These are phyloP conservation scores for Elmis aenea DNA, from an alignment of 2,888 invertebrate genomes.

Conservation along the genomic window DNA sequence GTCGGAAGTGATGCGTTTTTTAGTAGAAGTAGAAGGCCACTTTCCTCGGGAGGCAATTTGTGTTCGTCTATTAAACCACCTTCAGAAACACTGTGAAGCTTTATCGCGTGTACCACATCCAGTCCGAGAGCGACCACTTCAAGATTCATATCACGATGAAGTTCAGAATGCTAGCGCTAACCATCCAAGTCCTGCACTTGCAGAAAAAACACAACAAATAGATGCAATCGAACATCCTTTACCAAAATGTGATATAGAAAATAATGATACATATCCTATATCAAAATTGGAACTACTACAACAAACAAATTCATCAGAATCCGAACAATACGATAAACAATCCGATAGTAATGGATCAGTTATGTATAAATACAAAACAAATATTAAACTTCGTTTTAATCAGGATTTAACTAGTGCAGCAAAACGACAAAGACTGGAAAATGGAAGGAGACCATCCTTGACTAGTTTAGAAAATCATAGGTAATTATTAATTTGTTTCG, in stretches of 20 bases:
- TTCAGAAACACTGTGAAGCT: conserved; percentile 77
- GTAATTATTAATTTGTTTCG: conserved; percentile 25
- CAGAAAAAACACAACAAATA: neutral
- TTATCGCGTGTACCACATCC: conserved; percentile 38
- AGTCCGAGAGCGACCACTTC: conserved; percentile 2
- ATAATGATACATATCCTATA: conserved; percentile 18
- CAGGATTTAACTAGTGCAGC: conserved; percentile 44
- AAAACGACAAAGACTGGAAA: conserved; percentile 31
- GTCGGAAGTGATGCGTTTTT: conserved; percentile 82
- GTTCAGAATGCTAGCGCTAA: neutral
- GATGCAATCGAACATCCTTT: conserved; percentile 2
- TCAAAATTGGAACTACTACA: no score
- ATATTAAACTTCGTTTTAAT: conserved; percentile 81
- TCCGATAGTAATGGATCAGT: conserved; percentile 33
- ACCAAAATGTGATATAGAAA: neutral
- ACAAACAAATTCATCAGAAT: conserved; percentile 40
- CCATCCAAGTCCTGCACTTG: conserved; percentile 1
- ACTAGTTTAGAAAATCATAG: conserved; percentile 50
- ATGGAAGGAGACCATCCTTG: conserved; percentile 33
- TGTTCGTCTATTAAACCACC: conserved; percentile 72
- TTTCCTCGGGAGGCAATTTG: conserved; percentile 77
- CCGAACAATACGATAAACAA: conserved; percentile 34
- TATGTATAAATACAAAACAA: conserved; percentile 92
- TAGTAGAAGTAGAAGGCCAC: conserved; percentile 80
- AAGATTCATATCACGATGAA: conserved; percentile 4